Percentiles rank a stretch among this genome's conserved stretches.
Evolutionary conservation across 2,113 vertebrate species (phyloP).

Genomic region (Campylomormyrus numenius): DNA sequence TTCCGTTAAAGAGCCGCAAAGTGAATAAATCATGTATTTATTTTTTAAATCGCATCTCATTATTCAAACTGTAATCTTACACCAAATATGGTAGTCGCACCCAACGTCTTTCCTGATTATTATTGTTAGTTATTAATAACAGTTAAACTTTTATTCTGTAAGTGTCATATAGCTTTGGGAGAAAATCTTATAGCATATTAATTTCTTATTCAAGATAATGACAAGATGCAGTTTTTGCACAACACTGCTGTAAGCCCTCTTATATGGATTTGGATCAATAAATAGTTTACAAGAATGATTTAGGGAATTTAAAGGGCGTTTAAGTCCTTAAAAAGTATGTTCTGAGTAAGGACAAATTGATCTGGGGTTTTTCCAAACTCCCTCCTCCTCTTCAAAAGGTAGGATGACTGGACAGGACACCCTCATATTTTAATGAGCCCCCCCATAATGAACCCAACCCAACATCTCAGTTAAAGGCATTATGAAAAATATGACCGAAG

Average conservation of each 20-base stretch:
- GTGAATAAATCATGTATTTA: neutral
- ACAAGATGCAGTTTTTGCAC: neutral
- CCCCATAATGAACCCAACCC: neutral
- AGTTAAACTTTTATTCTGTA: neutral
- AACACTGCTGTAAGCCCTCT: neutral
- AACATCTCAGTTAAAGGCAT: conserved; percentile 30
- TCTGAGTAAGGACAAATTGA: neutral
- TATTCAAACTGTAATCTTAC: neutral
- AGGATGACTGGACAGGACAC: conserved; percentile 31
- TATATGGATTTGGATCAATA: neutral
- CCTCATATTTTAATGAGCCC: neutral
- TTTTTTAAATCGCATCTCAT: neutral
- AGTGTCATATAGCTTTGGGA: neutral
- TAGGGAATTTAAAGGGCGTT: neutral
- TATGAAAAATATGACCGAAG: conserved; percentile 37
- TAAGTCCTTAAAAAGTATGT: neutral
- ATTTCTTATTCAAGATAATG: neutral
- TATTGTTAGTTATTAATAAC: neutral
- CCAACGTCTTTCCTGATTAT: neutral
- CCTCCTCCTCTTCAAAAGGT: neutral
- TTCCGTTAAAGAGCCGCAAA: neutral
- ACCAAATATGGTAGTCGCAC: neutral
- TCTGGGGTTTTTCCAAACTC: neutral
- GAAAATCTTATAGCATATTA: neutral
- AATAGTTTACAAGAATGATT: neutral